phyloP scores from a whole-genome alignment of 2,797 vertebrate genomes.

The Urocyon cinereoargenteus region DNA sequence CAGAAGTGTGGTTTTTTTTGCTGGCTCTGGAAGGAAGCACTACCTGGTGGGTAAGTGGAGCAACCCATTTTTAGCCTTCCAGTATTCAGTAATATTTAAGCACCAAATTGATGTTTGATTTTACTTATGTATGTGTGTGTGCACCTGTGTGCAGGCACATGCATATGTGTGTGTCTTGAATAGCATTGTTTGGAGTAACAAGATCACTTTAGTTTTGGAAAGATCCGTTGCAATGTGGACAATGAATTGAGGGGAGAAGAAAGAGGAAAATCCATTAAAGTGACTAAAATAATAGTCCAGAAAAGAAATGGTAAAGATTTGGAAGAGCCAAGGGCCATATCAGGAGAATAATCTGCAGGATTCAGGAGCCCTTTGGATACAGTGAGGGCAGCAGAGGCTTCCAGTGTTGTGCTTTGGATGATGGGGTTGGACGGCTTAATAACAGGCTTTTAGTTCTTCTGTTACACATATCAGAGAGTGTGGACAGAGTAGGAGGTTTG shows the following conservation, averaged over 20 bases:
- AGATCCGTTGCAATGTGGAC: background rate
- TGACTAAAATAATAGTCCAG: background rate
- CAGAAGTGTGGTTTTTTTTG: background rate
- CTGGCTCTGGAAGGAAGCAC: background rate
- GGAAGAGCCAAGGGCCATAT: background rate
- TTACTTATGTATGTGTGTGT: background rate
- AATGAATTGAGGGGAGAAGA: background rate
- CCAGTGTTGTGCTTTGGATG: background rate
- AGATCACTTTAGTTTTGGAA: background rate
- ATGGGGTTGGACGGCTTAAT: background rate
- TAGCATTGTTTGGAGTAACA: background rate
- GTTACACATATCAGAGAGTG: background rate
- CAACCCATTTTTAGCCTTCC: background rate
- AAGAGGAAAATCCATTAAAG: background rate
- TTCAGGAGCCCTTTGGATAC: background rate
- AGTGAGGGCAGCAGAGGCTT: background rate
- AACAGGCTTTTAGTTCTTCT: background rate
- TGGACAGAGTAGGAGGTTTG: background rate
- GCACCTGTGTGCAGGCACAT: too few species aligned
- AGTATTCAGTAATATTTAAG: background rate
- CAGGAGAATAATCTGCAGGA: background rate
- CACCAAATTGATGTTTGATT: background rate
- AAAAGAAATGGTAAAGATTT: background rate
- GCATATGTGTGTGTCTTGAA: background rate
- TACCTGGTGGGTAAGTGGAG: background rate